Percentiles rank a stretch among this genome's conserved stretches.
Evolutionary conservation across 2,888 invertebrate genomes (phyloP).

Genomic region (Acleris literana): DNA sequence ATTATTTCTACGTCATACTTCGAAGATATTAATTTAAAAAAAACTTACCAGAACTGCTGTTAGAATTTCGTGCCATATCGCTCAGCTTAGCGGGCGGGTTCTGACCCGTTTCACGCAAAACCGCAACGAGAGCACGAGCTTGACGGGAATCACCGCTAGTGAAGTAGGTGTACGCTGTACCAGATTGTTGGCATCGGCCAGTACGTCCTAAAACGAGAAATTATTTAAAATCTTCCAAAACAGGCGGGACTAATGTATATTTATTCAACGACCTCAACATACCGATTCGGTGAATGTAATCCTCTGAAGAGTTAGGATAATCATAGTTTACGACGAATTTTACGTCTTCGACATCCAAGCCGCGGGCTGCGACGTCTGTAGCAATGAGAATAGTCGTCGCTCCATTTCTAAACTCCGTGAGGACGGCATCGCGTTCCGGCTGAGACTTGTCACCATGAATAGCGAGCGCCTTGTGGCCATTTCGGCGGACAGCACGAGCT

Average conservation of each 20-base stretch:
- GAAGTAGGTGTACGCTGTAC: constrained; percentile 98
- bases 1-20: too few relatives aligned
- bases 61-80: constrained; percentile 87
- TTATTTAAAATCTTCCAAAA: neutral
- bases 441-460: constrained; percentile 99
- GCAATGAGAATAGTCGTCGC: constrained; percentile 95
- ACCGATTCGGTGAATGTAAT: constrained; percentile 98
- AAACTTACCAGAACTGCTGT: constrained; percentile 72
- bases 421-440: constrained; percentile 95
- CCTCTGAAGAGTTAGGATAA: constrained; percentile 98
- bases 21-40: neutral
- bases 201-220: constrained; percentile 86
- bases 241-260: too few relatives aligned
- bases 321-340: constrained; percentile 99
- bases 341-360: constrained; percentile 96
- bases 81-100: constrained; percentile 90
- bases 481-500: constrained; percentile 93
- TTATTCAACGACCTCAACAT: constrained; percentile 37
- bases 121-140: constrained; percentile 95
- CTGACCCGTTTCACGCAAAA: constrained; percentile 96
- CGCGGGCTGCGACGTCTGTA: constrained; percentile 97
- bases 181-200: constrained; percentile 95
- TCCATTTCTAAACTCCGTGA: constrained; percentile 93
- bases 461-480: constrained; percentile 90
- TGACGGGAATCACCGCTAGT: constrained; percentile 95